These are phyloP conservation scores for Sebastes diploproa DNA, from an alignment of 2,797 vertebrate species.

Conservation along the genomic window DNA sequence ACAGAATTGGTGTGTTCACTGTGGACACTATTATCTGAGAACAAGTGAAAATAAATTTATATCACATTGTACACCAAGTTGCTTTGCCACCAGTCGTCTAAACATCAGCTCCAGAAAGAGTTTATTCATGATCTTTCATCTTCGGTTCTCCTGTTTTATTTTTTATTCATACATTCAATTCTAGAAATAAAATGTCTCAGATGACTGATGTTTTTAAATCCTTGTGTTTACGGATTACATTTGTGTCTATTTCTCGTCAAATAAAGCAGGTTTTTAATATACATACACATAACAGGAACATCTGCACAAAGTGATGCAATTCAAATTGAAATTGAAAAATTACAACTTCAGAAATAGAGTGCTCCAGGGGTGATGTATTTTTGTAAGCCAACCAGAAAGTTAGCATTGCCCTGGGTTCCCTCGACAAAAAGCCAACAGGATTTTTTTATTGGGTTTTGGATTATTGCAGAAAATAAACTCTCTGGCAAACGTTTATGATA, in stretches of 20 bases:
- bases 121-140: background rate
- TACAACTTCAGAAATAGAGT: background rate
- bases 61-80: background rate
- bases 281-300: background rate
- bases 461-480: no score
- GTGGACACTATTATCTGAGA: background rate
- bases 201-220: background rate
- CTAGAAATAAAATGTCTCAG: background rate
- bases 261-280: background rate
- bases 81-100: background rate
- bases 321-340: background rate
- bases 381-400: no score
- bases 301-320: background rate
- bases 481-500: no score
- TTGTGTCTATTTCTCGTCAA: background rate
- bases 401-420: no score
- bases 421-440: no score
- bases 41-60: background rate
- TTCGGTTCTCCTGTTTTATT: background rate
- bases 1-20: background rate
- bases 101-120: background rate
- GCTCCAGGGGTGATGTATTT: no score
- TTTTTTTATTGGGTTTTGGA: no score
- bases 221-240: background rate
- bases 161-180: constrained; percentile 4